A percentile compares a stretch with the other conserved stretches of the same genome.
Conservation (phyloP, 2,113 vertebrate species). For the Pleuronectes platessa region DNA sequence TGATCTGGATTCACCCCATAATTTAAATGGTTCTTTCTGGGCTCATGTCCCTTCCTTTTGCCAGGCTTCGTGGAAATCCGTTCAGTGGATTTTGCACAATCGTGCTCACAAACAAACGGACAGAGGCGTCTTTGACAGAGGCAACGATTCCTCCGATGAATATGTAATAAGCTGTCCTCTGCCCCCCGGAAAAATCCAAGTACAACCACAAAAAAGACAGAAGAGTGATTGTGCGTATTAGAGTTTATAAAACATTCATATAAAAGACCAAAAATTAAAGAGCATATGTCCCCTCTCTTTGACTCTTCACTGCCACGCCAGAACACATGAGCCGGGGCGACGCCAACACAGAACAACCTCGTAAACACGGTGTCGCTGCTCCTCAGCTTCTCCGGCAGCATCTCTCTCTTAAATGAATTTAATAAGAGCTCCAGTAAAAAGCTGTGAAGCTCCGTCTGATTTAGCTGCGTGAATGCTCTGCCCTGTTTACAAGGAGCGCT, state of each 20-base stretch:
- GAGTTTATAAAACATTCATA: not conserved
- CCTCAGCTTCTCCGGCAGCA: constrained; percentile 51
- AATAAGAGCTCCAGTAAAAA: constrained; percentile 69
- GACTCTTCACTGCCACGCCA: not conserved
- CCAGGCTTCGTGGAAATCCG: too few relatives aligned
- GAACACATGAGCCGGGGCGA: constrained; percentile 22
- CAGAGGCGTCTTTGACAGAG: too few relatives aligned
- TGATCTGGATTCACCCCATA: too few relatives aligned
- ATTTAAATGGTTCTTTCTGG: too few relatives aligned
- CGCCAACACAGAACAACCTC: constrained; percentile 47
- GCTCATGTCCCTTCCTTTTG: too few relatives aligned
- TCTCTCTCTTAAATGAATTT: constrained; percentile 60
- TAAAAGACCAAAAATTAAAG: too few relatives aligned
- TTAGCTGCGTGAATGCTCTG: constrained; percentile 30
- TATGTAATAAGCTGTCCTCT: not conserved
- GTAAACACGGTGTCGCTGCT: constrained; percentile 49
- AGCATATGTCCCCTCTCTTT: not conserved
- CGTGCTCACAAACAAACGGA: too few relatives aligned
- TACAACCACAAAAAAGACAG: not conserved
- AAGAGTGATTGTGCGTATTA: not conserved
- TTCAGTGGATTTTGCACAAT: too few relatives aligned
- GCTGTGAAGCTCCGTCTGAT: constrained; percentile 21
- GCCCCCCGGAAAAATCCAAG: not conserved
- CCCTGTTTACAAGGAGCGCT: constrained; percentile 49
- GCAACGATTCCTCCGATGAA: not conserved